Evolutionary conservation across 2,888 invertebrate genomes (phyloP).

Genomic region (Megalurothrips usitatus): DNA sequence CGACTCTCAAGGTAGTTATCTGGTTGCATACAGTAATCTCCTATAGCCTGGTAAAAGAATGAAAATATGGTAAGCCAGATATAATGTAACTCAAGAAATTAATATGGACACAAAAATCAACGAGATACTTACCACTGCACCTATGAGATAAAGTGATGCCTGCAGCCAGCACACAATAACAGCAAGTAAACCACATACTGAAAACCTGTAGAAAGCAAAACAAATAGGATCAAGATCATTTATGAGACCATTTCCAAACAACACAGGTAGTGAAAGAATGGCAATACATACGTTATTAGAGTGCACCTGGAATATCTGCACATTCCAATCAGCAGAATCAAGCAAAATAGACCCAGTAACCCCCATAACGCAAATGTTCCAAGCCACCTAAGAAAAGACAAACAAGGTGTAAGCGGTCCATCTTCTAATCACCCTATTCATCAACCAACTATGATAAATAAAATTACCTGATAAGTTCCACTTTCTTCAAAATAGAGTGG

Average conservation of each 20-base stretch:
- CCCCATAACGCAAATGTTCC: conserved; percentile 84
- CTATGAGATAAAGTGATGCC: conserved; percentile 79
- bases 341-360: conserved; percentile 78
- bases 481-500: neutral
- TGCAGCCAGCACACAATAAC: conserved; percentile 86
- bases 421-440: neutral
- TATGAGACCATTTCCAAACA: neutral
- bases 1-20: conserved; percentile 61
- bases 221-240: too few species aligned
- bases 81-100: neutral
- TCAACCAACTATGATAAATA: neutral
- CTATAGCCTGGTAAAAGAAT: conserved; percentile 54
- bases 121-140: conserved; percentile 61
- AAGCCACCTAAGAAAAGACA: conserved; percentile 61
- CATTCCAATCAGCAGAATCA: conserved; percentile 83
- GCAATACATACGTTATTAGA: conserved; percentile 62
- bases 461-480: conserved; percentile 1
- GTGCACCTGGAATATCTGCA: conserved; percentile 84
- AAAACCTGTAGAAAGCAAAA: conserved; percentile 54
- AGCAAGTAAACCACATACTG: conserved; percentile 79
- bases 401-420: neutral
- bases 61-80: conserved; percentile 20
- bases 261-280: too few species aligned
- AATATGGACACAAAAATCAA: conserved; percentile 28
- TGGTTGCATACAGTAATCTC: conserved; percentile 81